Evolutionary conservation across 2,888 invertebrate species (phyloP).

Genomic region (Amphipyra tragopoginis): DNA sequence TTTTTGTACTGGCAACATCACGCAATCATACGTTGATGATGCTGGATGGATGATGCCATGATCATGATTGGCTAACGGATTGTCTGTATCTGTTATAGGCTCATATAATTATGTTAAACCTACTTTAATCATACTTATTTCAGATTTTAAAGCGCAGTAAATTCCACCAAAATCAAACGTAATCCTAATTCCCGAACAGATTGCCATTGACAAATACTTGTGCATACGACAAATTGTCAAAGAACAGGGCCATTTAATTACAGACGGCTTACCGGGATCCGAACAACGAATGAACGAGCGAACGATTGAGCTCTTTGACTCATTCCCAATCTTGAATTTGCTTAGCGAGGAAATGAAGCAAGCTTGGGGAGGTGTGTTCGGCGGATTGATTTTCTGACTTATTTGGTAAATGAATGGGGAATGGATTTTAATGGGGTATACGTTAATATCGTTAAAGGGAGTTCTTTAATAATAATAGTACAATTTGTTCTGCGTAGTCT

Average conservation of each 20-base stretch:
- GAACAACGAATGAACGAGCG: constrained; percentile 5
- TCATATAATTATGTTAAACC: no score
- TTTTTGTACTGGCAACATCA: no score
- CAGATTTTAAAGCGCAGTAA: no score
- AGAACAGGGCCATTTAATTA: constrained; percentile 52
- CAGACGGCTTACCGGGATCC: constrained; percentile 30
- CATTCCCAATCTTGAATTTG: constrained; percentile 37
- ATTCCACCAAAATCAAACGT: constrained; percentile 1
- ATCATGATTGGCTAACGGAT: no score
- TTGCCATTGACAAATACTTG: constrained; percentile 27
- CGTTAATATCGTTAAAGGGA: no score
- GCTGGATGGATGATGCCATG: no score
- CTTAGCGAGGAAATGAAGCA: constrained; percentile 44
- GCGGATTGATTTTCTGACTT: constrained; percentile 20
- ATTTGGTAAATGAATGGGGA: constrained; percentile 19
- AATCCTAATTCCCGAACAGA: constrained; percentile 30
- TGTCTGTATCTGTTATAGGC: no score
- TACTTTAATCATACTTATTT: no score
- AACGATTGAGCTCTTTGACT: constrained; percentile 42
- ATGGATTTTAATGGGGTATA: neutral
- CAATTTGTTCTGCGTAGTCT: no score
- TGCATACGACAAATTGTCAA: constrained; percentile 35
- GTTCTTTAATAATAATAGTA: no score
- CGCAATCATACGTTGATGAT: no score
- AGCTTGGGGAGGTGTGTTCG: constrained; percentile 20